Base-by-base conservation (phyloP, 2,113 vertebrate species). In the Labrus mixtus region DNA sequence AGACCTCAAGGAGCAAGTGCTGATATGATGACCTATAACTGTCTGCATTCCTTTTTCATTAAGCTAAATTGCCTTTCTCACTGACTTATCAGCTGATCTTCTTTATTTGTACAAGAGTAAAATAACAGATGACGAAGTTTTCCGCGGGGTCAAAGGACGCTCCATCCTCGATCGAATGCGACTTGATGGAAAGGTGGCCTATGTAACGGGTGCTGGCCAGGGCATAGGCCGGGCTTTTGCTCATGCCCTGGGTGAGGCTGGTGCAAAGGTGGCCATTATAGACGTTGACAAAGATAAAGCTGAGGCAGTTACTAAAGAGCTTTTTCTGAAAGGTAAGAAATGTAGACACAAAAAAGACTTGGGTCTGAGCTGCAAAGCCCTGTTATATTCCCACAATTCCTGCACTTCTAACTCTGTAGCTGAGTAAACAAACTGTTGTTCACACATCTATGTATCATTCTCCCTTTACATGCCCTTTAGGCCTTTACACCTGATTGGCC, bases 171-270 rank as follows among this genome's bases (percentile, higher is more conserved):
- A 95, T 33, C 91, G 93, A 19, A 87, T 96, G 87, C 89, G 91
- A 0, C 77, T 95, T 53, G 94, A 95, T 10, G 91, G 89, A 19
- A 91, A 92, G 85, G 94, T 95, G 48, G 94, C 94, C 37, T 95
- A 93, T 0, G 92, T 96, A 65, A 96, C 95, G 0, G 94, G 95
- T 0, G 94, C 86, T 2, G 95, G 95, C 8, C 95, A 96, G 79
- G 95, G 95, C 1, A 95, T 96, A 5, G 94, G 95, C 36, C 92
- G 95, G 69, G 94, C 91, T 4, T 96, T 96, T 11, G 94, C 95
- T 36, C 95, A 96, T 0, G 95, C 95, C 0, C 43, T 96, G 67
- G 94, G 94, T 2, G 95, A 96, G 85, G 95, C 94, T 0, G 94
- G 95, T 20, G 95, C 95, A 1, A 95, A 95, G 73, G 93, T 96